phyloP scores from a whole-genome alignment of 2,888 invertebrate species.

The Ennomos fuscantarius region DNA sequence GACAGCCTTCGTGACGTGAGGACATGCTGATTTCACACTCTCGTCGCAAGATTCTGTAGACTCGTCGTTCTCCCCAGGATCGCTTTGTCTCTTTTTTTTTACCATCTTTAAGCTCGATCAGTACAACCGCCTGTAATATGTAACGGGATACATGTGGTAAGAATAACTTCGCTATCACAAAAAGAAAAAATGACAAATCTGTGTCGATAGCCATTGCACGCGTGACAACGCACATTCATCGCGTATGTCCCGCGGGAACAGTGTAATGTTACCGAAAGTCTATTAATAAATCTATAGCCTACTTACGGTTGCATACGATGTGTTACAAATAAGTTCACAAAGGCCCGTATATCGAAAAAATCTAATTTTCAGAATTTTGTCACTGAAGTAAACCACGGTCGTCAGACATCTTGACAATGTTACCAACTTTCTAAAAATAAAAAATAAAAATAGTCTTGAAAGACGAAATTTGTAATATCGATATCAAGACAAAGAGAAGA shows the following conservation, averaged over 20 bases:
- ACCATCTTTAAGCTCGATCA: conserved; percentile 85
- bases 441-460: conserved; percentile 18
- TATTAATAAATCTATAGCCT: conserved; percentile 48
- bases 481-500: conserved; percentile 21
- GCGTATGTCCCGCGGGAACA: conserved; percentile 39
- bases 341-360: conserved; percentile 55
- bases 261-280: conserved; percentile 40
- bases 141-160: conserved; percentile 82
- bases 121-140: conserved; percentile 74
- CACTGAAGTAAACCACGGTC: conserved; percentile 73
- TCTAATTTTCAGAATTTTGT: conserved; percentile 63
- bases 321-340: conserved; percentile 51
- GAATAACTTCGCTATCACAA: conserved; percentile 79
- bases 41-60: conserved; percentile 91
- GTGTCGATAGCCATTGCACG: conserved; percentile 83
- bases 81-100: conserved; percentile 90
- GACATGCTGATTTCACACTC: conserved; percentile 86
- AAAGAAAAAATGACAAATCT: conserved; percentile 83
- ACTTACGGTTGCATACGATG: conserved; percentile 78
- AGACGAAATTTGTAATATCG: neutral
- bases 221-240: conserved; percentile 83
- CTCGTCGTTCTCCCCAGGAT: conserved; percentile 86
- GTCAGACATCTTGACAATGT: conserved; percentile 78
- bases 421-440: conserved; percentile 55
- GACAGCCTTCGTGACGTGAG: conserved; percentile 89